Evolutionary conservation across 1,140 invertebrate species (phyloP), one percentile per base, ranked within the genome.

Genomic region (Marisa cornuarietis): DNA sequence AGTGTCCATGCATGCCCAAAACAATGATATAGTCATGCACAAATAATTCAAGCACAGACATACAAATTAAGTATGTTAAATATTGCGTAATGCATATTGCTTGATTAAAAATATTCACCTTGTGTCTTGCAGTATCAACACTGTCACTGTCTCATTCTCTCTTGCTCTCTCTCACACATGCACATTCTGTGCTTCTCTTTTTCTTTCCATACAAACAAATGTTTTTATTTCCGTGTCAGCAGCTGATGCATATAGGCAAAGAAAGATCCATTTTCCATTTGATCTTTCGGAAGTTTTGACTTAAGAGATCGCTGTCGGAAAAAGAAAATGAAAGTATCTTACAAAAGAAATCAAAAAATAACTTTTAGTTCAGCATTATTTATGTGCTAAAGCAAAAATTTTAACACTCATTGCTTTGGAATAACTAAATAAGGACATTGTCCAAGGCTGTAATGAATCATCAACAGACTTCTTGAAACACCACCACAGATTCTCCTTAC

Each of bases 211-310:
- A 5, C 65, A 65, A 62, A 58, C 24, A 58, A 73, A 26, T 65
- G 69, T n/a, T 20, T 7, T 81, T 69, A 77, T 49, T 72, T 77
- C 52, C 76, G 72, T 20, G 71, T 68, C 51, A 85, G 79, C 22
- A 87, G 78, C 71, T 88, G 85, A 42, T 88, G 85, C 24, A 90
- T 82, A 82, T 85, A 90, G 31, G 88, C 86, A 63, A 90, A 79
- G 63, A 88, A 87, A 78, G 87, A 86, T 52, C 86, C 83, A 68
- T 80, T 87, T 18, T 88, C 86, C 42, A 82, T 82, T 78, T 89
- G 86, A 74, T 90, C 88, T 76, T 87, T 83, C 42, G 88, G 88
- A 5, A 89, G 83, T 74, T 87, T 87, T 31, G 79, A 85, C 3
- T 76, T 51, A 54, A 90, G 74, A 24, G 88, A 90, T 24, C 81